phyloP scores from a whole-genome alignment of 2,113 vertebrate genomes.

The Arenaria interpres region DNA sequence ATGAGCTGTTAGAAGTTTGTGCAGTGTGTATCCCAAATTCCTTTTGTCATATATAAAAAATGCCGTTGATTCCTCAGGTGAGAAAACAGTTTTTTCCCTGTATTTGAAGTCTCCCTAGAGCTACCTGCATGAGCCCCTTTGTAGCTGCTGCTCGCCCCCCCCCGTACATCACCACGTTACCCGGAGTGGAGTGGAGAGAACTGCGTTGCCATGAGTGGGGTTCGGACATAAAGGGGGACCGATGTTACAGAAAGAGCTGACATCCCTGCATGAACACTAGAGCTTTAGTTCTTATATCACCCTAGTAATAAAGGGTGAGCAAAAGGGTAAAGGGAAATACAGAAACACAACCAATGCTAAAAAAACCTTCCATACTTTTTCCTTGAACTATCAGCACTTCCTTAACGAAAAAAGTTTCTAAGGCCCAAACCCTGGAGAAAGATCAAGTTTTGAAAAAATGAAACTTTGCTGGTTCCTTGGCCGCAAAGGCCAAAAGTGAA shows the following conservation, averaged over 20 bases:
- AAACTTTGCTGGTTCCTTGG: neutral
- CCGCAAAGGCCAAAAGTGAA: neutral
- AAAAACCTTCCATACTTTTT: neutral
- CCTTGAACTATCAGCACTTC: neutral
- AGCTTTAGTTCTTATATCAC: neutral
- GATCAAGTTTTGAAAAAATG: neutral
- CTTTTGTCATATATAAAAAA: slow-evolving; percentile 37
- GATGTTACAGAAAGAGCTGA: neutral
- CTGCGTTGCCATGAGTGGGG: neutral
- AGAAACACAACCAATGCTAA: neutral
- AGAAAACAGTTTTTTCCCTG: neutral
- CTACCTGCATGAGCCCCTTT: slow-evolving; percentile 52
- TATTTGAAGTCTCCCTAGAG: slow-evolving; percentile 25
- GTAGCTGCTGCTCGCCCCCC: neutral
- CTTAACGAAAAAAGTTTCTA: neutral
- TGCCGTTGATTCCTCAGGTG: slow-evolving; percentile 29
- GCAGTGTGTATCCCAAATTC: neutral
- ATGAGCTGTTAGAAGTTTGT: neutral
- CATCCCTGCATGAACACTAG: neutral
- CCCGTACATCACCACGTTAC: neutral
- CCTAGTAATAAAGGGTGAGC: neutral
- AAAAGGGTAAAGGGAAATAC: neutral
- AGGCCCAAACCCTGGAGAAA: neutral
- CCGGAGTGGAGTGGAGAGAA: neutral
- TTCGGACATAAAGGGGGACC: neutral